phyloP scores from a whole-genome alignment of 2,888 invertebrate species.

The Drosophila vallismaia region DNA sequence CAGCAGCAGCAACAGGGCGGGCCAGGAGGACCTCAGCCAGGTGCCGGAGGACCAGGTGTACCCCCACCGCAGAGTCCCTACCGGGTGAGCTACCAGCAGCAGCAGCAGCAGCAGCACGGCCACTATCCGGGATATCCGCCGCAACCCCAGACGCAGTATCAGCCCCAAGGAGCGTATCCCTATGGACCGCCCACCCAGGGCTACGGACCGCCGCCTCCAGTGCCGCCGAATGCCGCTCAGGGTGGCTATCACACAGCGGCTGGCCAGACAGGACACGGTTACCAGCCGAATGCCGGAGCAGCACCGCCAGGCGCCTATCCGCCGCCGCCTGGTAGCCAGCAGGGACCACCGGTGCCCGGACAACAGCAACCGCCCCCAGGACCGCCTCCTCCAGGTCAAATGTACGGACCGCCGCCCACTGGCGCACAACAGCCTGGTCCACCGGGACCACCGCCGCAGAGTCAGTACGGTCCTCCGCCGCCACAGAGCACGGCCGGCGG shows the following conservation, averaged over 20 bases:
- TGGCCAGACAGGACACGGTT: constrained; percentile 83
- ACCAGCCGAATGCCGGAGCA: constrained; percentile 84
- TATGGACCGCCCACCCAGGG: constrained; percentile 84
- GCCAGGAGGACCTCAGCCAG: constrained; percentile 81
- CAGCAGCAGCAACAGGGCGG: constrained; percentile 82
- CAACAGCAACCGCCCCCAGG: constrained; percentile 82
- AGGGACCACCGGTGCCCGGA: constrained; percentile 74
- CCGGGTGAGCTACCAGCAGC: constrained; percentile 85
- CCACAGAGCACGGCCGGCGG: constrained; percentile 68
- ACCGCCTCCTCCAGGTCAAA: constrained; percentile 83
- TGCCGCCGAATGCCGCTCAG: constrained; percentile 85
- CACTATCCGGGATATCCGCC: constrained; percentile 85
- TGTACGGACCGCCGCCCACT: constrained; percentile 82
- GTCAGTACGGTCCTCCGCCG: constrained; percentile 74
- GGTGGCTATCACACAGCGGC: constrained; percentile 84
- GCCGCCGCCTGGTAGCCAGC: constrained; percentile 82
- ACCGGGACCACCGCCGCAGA: constrained; percentile 78
- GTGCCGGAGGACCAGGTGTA: constrained; percentile 85
- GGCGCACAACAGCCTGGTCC: constrained; percentile 84
- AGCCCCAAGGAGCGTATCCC: constrained; percentile 86
- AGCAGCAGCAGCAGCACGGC: constrained; percentile 85
- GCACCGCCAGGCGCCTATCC: constrained; percentile 84
- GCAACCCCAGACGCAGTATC: constrained; percentile 85
- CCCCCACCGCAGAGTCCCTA: constrained; percentile 86
- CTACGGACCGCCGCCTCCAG: constrained; percentile 85